A percentile compares a stretch with the other conserved stretches of the same genome.
phyloP scores from a whole-genome alignment of 2,113 vertebrate species.

The Eclectus roratus region DNA sequence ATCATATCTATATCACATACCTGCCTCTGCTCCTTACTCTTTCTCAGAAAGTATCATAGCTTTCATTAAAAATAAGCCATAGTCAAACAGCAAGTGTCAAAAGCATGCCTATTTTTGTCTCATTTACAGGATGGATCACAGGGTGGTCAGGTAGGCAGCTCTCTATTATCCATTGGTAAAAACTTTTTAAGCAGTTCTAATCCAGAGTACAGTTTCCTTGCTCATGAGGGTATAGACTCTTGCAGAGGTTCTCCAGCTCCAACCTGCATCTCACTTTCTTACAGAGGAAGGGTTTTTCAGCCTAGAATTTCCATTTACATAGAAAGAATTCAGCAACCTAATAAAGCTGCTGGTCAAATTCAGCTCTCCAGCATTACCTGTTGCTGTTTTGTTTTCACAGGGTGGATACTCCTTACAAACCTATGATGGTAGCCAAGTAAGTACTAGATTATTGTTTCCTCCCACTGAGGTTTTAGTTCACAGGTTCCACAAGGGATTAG shows the following conservation, averaged over 20 bases:
- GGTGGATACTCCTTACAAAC: neutral
- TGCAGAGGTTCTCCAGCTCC: neutral
- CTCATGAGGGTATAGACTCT: neutral
- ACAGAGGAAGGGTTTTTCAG: neutral
- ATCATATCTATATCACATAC: neutral
- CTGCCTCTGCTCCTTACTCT: neutral
- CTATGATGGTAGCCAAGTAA: slow-evolving; percentile 21
- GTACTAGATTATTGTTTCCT: neutral
- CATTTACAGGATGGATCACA: slow-evolving; percentile 21
- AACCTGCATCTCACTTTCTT: neutral
- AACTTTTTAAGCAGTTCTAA: neutral
- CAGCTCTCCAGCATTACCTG: neutral
- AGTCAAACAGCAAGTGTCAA: neutral
- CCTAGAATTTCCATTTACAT: neutral
- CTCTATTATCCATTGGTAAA: neutral
- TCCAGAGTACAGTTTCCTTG: neutral
- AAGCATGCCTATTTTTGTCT: neutral
- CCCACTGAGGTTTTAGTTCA: neutral
- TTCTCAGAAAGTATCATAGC: neutral
- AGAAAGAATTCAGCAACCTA: neutral
- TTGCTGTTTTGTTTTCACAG: neutral
- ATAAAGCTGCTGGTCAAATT: neutral
- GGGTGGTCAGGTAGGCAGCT: neutral
- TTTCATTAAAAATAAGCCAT: neutral
- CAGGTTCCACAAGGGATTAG: neutral